Conservation (phyloP, 2,113 vertebrate species). For the Sigmodon hispidus region DNA sequence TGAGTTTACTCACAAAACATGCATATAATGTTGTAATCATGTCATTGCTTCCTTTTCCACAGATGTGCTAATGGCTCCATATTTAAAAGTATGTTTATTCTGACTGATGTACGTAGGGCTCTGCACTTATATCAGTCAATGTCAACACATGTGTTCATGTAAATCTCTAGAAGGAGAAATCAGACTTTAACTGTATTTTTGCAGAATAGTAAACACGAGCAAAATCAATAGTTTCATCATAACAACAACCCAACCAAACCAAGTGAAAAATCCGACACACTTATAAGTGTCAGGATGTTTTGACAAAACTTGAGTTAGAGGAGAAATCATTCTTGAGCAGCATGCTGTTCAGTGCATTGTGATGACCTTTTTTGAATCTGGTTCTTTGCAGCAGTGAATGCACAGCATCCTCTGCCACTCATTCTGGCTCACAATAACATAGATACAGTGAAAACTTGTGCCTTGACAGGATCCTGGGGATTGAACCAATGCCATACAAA, state of each 20-base stretch:
- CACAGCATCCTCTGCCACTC: background rate
- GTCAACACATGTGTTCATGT: background rate
- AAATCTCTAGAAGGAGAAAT: background rate
- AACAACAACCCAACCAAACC: background rate
- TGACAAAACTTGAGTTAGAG: background rate
- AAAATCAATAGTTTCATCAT: background rate
- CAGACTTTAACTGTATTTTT: conserved; percentile 26
- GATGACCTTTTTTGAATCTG: background rate
- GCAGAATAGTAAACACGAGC: background rate
- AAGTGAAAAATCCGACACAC: background rate
- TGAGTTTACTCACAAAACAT: background rate
- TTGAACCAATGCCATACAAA: background rate
- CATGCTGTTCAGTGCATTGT: background rate
- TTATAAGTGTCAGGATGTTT: background rate
- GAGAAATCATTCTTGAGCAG: background rate
- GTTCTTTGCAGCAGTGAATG: background rate
- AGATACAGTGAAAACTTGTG: background rate
- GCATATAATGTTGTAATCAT: background rate
- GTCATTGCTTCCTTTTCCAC: background rate
- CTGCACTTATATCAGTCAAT: background rate
- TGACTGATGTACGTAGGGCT: background rate
- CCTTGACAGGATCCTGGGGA: background rate
- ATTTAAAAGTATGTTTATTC: background rate
- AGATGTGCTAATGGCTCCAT: background rate
- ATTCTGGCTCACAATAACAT: background rate